Evolutionary conservation across 1,140 invertebrate genomes (phyloP).

Genomic region (Drosophila dunni): DNA sequence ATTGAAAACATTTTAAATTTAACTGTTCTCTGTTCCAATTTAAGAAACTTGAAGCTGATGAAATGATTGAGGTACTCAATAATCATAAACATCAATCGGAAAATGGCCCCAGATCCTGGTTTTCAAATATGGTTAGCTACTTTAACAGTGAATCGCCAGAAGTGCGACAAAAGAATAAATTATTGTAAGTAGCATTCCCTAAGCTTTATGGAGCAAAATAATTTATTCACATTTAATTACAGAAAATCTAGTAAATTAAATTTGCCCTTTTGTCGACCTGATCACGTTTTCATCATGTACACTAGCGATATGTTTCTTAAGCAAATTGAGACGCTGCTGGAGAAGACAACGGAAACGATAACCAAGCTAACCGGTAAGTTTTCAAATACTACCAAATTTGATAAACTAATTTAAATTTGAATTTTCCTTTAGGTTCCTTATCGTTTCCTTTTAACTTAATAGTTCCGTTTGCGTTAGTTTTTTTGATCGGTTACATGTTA

Average conservation of each 20-base stretch:
- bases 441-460: constrained; percentile 62
- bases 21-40: not conserved
- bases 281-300: constrained; percentile 72
- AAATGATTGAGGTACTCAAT: constrained; percentile 65
- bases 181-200: constrained; percentile 35
- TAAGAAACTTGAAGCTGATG: constrained; percentile 69
- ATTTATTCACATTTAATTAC: not conserved
- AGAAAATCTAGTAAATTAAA: constrained; percentile 66
- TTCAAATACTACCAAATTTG: not conserved
- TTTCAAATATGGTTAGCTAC: constrained; percentile 15
- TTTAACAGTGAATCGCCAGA: constrained; percentile 13
- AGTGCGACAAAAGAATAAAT: constrained; percentile 38
- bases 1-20: not conserved
- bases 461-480: constrained; percentile 50
- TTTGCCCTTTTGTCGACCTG: constrained; percentile 63
- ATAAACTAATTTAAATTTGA: not conserved
- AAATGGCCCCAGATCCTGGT: constrained; percentile 17
- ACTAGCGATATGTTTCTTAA: constrained; percentile 65
- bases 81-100: constrained; percentile 25
- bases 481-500: constrained; percentile 58
- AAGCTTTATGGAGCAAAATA: not conserved
- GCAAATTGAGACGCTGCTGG: constrained; percentile 63
- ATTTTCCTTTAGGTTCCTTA: constrained; percentile 38
- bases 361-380: constrained; percentile 49
- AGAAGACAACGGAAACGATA: constrained; percentile 53